These are phyloP conservation scores for Heliconius hortense DNA, from an alignment of 2,888 invertebrate genomes.

Conservation along the genomic window DNA sequence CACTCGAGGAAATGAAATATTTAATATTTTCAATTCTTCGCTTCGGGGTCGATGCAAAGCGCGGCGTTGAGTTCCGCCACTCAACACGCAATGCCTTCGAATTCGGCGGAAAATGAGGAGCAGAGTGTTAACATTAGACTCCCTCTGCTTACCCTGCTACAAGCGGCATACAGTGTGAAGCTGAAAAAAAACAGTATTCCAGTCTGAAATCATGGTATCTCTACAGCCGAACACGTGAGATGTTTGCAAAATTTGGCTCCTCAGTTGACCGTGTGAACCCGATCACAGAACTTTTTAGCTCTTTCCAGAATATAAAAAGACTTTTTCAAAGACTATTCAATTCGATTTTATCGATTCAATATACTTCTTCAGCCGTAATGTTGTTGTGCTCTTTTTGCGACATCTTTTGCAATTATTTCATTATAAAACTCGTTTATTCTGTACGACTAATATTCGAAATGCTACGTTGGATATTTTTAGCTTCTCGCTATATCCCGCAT, in stretches of 20 bases:
- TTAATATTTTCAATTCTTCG: no score
- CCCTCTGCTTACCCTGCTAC: no score
- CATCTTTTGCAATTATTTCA: background rate
- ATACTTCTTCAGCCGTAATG: constrained; percentile 40
- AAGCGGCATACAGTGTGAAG: no score
- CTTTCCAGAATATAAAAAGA: constrained; percentile 55
- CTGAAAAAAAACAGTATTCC: background rate
- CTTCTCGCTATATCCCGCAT: no score
- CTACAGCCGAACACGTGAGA: constrained; percentile 62
- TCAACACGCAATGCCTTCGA: no score
- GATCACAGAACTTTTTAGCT: constrained; percentile 59
- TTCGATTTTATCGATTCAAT: constrained; percentile 48
- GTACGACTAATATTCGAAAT: background rate
- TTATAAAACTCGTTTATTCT: background rate
- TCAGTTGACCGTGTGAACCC: constrained; percentile 68
- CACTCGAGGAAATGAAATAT: no score
- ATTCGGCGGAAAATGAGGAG: no score
- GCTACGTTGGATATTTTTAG: no score
- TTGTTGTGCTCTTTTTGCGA: constrained; percentile 12
- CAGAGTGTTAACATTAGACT: no score
- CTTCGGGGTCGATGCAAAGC: no score
- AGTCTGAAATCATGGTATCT: constrained; percentile 49
- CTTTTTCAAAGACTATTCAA: constrained; percentile 52
- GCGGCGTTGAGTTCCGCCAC: no score
- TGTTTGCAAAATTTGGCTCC: constrained; percentile 64